Evolutionary conservation across 2,888 invertebrate genomes (phyloP).

Genomic region (Oasisia sp.): DNA sequence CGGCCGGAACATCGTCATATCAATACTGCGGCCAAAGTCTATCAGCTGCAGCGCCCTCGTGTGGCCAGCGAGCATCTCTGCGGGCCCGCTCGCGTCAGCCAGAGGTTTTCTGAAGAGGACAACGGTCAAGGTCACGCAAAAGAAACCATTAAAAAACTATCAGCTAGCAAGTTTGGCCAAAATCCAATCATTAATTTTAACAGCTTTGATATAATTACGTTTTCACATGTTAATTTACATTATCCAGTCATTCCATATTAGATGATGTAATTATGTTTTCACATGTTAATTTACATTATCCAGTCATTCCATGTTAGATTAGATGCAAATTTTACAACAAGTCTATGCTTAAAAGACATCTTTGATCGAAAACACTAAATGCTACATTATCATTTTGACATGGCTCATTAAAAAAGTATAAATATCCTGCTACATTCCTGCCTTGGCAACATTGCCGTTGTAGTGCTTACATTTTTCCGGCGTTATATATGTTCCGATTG

Average conservation of each 20-base stretch:
- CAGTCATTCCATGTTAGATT: not conserved
- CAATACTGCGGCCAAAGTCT: slow-evolving; percentile 94
- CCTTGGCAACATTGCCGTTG: not conserved
- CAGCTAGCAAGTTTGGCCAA: not conserved
- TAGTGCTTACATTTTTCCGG: too few species aligned
- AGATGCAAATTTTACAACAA: not conserved
- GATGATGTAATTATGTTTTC: not conserved
- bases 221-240: not conserved
- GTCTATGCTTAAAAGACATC: not conserved
- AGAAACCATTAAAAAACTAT: not conserved
- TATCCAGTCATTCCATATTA: not conserved
- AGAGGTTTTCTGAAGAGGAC: not conserved
- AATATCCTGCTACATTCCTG: not conserved
- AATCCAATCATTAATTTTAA: not conserved
- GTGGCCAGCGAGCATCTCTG: not conserved
- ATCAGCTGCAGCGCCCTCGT: slow-evolving; percentile 71
- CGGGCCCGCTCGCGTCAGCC: not conserved
- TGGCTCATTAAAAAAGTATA: too few species aligned
- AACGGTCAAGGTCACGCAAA: not conserved
- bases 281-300: not conserved
- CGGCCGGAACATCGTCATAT: slow-evolving; percentile 85
- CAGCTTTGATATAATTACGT: not conserved
- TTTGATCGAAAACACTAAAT: too few species aligned
- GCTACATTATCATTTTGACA: too few species aligned
- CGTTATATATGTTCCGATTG: too few species aligned